These are phyloP conservation scores for Drosophila greeni DNA, from an alignment of 2,888 invertebrate genomes.

Conservation along the genomic window DNA sequence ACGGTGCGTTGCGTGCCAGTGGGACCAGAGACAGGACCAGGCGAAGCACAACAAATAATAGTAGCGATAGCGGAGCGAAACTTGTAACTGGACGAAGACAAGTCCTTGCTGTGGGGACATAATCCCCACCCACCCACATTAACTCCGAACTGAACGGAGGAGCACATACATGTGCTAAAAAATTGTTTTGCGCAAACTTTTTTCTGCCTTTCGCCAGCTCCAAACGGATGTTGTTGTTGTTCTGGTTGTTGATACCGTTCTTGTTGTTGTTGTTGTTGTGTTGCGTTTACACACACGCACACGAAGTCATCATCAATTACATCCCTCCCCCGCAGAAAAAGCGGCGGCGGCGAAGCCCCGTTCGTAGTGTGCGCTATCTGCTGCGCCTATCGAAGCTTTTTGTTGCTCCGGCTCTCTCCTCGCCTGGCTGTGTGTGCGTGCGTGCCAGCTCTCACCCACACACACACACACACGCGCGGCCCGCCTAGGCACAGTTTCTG, in stretches of 20 bases:
- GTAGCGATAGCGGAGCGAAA: conserved; percentile 2
- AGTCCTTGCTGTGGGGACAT: conserved; percentile 8
- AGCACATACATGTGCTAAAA: conserved; percentile 13
- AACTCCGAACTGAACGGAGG: neutral
- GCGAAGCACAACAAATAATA: conserved; percentile 7
- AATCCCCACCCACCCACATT: conserved; percentile 9
- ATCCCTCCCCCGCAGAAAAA: conserved; percentile 21
- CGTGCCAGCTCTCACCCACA: conserved; percentile 29
- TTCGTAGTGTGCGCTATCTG: conserved; percentile 34
- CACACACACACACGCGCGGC: conserved; percentile 5
- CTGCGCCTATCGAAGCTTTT: conserved; percentile 44
- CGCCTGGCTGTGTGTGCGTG: conserved; percentile 25
- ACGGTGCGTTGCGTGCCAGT: conserved; percentile 5
- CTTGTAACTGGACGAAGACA: conserved; percentile 9
- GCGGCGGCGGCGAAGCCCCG: conserved; percentile 19
- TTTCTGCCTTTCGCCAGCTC: conserved; percentile 4
- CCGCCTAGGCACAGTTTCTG: conserved; percentile 21
- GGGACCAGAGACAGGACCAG: neutral
- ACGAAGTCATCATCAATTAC: conserved; percentile 48
- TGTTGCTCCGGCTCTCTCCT: conserved; percentile 24
- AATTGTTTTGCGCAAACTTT: conserved; percentile 36
- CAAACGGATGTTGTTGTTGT: conserved; percentile 14
- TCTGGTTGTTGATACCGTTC: conserved; percentile 24
- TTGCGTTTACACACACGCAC: conserved; percentile 10
- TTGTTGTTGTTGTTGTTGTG: conserved; percentile 19